These are phyloP conservation scores for Sclerurus mexicanus DNA, from an alignment of 2,113 vertebrate species.

Conservation along the genomic window DNA sequence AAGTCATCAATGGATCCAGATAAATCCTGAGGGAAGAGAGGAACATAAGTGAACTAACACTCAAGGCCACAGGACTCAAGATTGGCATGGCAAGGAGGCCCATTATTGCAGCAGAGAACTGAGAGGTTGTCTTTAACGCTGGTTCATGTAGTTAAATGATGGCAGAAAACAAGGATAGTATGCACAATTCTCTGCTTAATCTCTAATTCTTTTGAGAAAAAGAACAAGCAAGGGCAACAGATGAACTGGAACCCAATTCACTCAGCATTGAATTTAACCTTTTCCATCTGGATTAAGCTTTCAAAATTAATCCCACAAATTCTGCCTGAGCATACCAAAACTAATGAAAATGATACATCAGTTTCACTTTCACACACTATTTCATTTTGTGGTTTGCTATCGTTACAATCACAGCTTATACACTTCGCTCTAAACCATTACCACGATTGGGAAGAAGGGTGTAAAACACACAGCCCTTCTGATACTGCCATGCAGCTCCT, in stretches of 20 bases:
- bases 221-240: conserved; percentile 21
- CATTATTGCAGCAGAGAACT: not conserved
- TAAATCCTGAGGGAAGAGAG: conserved; percentile 82
- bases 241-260: conserved; percentile 44
- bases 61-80: not conserved
- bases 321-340: conserved; percentile 30
- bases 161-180: not conserved
- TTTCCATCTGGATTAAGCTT: conserved; percentile 62
- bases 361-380: conserved; percentile 8
- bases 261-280: conserved; percentile 47
- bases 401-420: not conserved
- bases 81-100: not conserved
- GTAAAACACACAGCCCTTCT: not conserved
- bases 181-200: not conserved
- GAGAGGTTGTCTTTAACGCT: not conserved
- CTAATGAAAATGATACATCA: conserved; percentile 52
- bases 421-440: not conserved
- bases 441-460: not conserved
- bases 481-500: not conserved
- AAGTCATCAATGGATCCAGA: conserved; percentile 96
- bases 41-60: not conserved
- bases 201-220: not conserved
- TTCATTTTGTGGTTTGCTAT: conserved; percentile 25
- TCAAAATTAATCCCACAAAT: conserved; percentile 57
- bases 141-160: not conserved